Percentiles rank a stretch among this genome's conserved stretches.
These are phyloP conservation scores for Parauchenoglanis ngamensis DNA, from an alignment of 2,797 vertebrate species.

Conservation along the genomic window DNA sequence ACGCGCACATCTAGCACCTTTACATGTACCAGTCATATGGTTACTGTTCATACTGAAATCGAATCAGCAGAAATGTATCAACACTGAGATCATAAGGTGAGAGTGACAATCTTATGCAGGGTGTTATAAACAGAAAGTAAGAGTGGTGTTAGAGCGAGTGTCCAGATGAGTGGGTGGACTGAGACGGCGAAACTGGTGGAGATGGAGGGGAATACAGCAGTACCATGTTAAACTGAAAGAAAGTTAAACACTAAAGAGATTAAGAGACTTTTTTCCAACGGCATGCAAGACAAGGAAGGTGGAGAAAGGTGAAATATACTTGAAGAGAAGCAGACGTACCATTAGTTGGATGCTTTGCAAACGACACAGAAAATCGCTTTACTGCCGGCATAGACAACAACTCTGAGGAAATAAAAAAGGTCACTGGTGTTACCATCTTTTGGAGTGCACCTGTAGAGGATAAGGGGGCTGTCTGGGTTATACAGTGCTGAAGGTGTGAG, in stretches of 20 bases:
- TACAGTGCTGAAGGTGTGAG: constrained; percentile 51
- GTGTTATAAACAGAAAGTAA: constrained; percentile 70
- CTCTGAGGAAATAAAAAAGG: constrained; percentile 99
- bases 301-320: constrained; percentile 80
- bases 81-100: constrained; percentile 61
- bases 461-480: constrained; percentile 39
- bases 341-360: constrained; percentile 99
- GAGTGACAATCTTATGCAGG: constrained; percentile 63
- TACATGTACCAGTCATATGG: neutral
- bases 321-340: constrained; percentile 99
- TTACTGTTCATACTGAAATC: no score
- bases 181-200: constrained; percentile 59
- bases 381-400: constrained; percentile 99
- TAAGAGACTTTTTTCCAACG: constrained; percentile 61
- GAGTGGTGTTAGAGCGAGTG: constrained; percentile 66
- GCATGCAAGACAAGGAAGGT: constrained; percentile 78
- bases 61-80: constrained; percentile 1
- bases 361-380: constrained; percentile 99
- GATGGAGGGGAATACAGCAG: constrained; percentile 65
- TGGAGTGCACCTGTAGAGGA: constrained; percentile 55
- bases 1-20: neutral
- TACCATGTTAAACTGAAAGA: constrained; percentile 61
- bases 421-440: constrained; percentile 84
- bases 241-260: constrained; percentile 57
- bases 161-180: constrained; percentile 63